Percentiles rank a stretch among this genome's conserved stretches.
Evolutionary conservation across 1,140 invertebrate genomes (phyloP).

Genomic region (Anoplolepis gracilipes): DNA sequence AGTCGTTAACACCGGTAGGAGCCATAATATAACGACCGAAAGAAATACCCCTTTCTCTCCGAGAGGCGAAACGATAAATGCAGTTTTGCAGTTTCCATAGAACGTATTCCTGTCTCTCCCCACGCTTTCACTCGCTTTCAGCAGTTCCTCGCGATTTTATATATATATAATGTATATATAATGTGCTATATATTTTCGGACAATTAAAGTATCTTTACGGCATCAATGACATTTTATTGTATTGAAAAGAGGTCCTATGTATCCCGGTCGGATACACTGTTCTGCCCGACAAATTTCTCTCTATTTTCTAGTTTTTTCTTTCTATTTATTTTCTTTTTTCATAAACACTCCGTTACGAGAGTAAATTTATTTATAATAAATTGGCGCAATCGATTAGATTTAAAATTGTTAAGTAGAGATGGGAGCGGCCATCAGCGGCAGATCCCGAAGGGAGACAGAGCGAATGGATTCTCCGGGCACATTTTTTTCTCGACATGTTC

Average conservation of each 20-base stretch:
- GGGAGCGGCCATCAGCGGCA: slow-evolving; percentile 46
- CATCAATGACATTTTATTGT: neutral
- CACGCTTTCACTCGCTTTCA: neutral
- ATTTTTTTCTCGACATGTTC: slow-evolving; percentile 73
- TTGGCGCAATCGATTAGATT: slow-evolving; percentile 10
- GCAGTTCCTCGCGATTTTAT: slow-evolving; percentile 23
- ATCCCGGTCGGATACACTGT: neutral
- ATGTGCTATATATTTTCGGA: no score
- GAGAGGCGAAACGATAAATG: slow-evolving; percentile 78
- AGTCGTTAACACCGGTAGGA: slow-evolving; percentile 82
- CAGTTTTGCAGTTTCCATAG: slow-evolving; percentile 77
- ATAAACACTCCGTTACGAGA: neutral
- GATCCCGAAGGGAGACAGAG: slow-evolving; percentile 42
- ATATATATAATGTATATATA: slow-evolving; percentile 28
- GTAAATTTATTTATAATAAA: slow-evolving; percentile 39
- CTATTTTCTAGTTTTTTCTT: no score
- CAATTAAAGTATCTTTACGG: slow-evolving; percentile 24
- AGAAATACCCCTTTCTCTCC: slow-evolving; percentile 78
- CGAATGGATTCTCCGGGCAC: slow-evolving; percentile 77
- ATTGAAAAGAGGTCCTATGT: slow-evolving; percentile 15
- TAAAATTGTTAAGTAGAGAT: slow-evolving; percentile 6
- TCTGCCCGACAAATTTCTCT: neutral
- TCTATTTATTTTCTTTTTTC: neutral
- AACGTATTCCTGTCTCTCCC: slow-evolving; percentile 14
- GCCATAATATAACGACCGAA: slow-evolving; percentile 77